Conservation (phyloP, 2,113 vertebrate genomes). For the Lepisosteus oculatus region DNA sequence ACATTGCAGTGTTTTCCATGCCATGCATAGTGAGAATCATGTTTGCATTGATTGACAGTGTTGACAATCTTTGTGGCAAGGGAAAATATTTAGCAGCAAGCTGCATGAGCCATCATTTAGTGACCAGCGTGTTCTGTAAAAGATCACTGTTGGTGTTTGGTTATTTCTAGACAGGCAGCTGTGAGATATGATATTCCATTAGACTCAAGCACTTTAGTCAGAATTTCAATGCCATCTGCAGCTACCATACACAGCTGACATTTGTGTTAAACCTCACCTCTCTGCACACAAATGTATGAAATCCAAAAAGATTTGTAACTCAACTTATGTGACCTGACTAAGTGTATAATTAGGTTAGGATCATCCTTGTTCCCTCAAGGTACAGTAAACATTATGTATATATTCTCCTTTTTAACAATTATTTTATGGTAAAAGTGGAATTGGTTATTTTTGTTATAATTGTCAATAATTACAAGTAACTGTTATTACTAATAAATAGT, state of each 20-base stretch:
- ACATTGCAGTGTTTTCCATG: neutral
- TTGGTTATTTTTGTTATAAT: too few species aligned
- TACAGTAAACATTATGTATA: too few species aligned
- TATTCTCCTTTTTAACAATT: too few species aligned
- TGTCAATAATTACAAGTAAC: too few species aligned
- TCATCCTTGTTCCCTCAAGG: too few species aligned
- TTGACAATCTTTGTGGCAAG: constrained; percentile 4
- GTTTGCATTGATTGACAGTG: constrained; percentile 3
- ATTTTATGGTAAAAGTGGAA: too few species aligned
- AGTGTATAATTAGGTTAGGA: too few species aligned
- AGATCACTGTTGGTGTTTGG: constrained; percentile 6
- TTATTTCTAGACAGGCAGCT: neutral
- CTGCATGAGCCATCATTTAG: constrained; percentile 5
- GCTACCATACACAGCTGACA: neutral
- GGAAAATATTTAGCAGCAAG: constrained; percentile 1
- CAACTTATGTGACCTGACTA: neutral
- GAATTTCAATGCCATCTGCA: constrained; percentile 9
- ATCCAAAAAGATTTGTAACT: neutral
- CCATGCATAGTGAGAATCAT: neutral
- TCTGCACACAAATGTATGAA: neutral
- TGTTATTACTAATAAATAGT: too few species aligned
- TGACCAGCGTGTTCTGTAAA: neutral
- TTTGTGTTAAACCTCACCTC: neutral
- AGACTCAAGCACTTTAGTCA: neutral
- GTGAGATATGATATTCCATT: neutral